phyloP scores from a whole-genome alignment of 2,888 invertebrate genomes.

The Aphidius colemani region DNA sequence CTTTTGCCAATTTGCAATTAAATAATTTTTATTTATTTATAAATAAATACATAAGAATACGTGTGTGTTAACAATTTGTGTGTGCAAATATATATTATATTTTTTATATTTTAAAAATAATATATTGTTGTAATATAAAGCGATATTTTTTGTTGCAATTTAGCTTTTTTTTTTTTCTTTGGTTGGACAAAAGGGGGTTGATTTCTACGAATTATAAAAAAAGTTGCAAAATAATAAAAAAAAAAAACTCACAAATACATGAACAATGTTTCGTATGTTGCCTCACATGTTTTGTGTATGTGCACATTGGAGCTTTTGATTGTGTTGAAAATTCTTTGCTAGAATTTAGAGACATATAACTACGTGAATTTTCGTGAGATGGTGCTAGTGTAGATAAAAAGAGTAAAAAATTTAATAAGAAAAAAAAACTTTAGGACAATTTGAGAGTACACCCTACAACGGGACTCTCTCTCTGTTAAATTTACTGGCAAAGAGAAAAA shows the following conservation, averaged over 20 bases:
- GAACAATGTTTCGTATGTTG: background rate
- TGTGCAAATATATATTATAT: no score
- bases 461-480: conserved; percentile 39
- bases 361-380: conserved; percentile 49
- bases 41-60: no score
- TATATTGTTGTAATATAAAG: no score
- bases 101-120: no score
- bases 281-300: conserved; percentile 15
- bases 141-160: no score
- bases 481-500: no score
- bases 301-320: conserved; percentile 35
- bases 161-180: no score
- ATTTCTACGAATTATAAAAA: conserved; percentile 11
- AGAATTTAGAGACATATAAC: conserved; percentile 26
- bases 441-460: conserved; percentile 57
- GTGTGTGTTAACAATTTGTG: no score
- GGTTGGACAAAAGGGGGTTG: conserved; percentile 13
- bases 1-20: no score
- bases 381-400: conserved; percentile 48
- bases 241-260: background rate
- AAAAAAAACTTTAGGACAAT: conserved; percentile 40
- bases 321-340: no score
- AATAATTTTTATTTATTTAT: no score
- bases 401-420: conserved; percentile 27
- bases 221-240: conserved; percentile 10